Conservation (phyloP, 2,797 vertebrate species). For the Luscinia luscinia region DNA sequence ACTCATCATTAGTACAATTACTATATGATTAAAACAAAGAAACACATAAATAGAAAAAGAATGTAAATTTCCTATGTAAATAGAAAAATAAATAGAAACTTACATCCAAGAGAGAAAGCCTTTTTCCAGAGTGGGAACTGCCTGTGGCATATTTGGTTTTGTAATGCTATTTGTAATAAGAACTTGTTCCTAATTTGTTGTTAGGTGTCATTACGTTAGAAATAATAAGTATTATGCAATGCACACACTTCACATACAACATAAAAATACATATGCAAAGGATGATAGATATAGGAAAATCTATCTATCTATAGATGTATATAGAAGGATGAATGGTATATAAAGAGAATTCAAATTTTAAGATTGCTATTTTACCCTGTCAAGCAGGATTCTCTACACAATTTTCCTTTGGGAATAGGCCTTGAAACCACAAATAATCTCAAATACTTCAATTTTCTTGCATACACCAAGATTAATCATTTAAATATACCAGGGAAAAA, state of each 20-base stretch:
- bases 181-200: background rate
- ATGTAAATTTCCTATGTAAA: background rate
- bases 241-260: background rate
- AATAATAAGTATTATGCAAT: slow-evolving; percentile 9
- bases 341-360: background rate
- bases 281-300: background rate
- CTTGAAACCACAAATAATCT: background rate
- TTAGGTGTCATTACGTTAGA: background rate
- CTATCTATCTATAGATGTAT: too few relatives aligned
- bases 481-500: background rate
- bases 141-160: background rate
- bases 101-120: background rate
- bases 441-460: background rate
- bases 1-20: background rate
- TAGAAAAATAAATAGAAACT: background rate
- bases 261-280: background rate
- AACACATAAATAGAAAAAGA: background rate
- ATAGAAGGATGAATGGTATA: background rate
- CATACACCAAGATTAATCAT: background rate
- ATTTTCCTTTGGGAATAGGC: background rate
- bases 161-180: background rate
- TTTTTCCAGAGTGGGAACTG: background rate
- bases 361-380: background rate
- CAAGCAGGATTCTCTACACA: background rate
- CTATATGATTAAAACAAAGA: background rate